Evolutionary conservation across 2,797 vertebrate species (phyloP).

Genomic region (Threskiornis aethiopicus): DNA sequence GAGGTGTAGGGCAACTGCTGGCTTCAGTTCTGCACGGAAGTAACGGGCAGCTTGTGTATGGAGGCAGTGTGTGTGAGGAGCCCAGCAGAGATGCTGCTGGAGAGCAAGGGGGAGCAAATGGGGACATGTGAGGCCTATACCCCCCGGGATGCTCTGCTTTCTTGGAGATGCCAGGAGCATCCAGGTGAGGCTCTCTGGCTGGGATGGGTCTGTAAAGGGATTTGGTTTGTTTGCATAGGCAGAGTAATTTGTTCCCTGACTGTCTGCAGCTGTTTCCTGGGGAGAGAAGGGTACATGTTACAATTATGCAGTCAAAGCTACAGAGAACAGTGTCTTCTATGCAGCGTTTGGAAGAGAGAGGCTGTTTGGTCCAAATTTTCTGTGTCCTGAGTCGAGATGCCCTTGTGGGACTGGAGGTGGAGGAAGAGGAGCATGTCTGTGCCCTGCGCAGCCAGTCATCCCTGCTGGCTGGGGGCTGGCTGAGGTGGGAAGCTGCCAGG

Average conservation of each 20-base stretch:
- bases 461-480: not conserved
- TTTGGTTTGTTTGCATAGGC: not conserved
- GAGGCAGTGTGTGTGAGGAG: not conserved
- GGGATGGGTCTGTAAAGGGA: not conserved
- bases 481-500: not conserved
- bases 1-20: not conserved
- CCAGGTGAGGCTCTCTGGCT: not conserved
- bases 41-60: not conserved
- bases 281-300: not conserved
- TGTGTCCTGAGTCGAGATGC: not conserved
- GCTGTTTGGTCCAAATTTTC: not conserved
- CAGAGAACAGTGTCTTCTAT: not conserved
- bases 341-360: not conserved
- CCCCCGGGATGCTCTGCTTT: not conserved
- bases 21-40: not conserved
- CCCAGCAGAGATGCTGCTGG: not conserved
- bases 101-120: not conserved
- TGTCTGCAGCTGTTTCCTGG: not conserved
- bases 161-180: not conserved
- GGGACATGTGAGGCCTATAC: not conserved
- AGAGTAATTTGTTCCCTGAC: not conserved
- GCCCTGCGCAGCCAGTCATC: not conserved
- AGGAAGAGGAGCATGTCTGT: not conserved
- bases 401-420: not conserved
- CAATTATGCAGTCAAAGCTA: not conserved